Conservation (phyloP, 2,888 invertebrate species). For the Phytoseiulus persimilis region DNA sequence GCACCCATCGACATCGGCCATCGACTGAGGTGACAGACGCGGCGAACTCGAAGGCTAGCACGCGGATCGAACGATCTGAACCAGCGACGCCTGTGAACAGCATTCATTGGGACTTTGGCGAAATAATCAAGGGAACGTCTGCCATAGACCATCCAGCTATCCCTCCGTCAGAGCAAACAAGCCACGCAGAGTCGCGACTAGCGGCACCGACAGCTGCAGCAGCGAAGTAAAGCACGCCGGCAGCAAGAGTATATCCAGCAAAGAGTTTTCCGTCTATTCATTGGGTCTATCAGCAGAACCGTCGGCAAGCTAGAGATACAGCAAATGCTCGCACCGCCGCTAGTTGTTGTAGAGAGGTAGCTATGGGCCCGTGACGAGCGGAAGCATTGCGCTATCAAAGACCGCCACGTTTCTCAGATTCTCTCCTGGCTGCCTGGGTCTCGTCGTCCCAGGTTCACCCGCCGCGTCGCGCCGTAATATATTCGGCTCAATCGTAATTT, state of each 20-base stretch:
- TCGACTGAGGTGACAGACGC: too few relatives aligned
- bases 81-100: not conserved
- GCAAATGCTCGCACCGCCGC: not conserved
- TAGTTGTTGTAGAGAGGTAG: not conserved
- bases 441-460: not conserved
- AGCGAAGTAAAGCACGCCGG: not conserved
- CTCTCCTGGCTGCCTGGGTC: not conserved
- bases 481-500: slow-evolving; percentile 33
- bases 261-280: not conserved
- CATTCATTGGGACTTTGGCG: not conserved
- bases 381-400: not conserved
- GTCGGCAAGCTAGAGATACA: not conserved
- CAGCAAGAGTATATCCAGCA: not conserved
- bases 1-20: too few relatives aligned
- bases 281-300: not conserved
- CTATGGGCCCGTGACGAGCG: not conserved
- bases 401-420: not conserved
- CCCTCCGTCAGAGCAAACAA: not conserved
- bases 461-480: not conserved
- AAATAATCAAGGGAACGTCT: not conserved
- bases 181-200: not conserved
- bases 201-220: not conserved
- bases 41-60: too few relatives aligned
- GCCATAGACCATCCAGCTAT: not conserved
- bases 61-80: not conserved